These are phyloP conservation scores for Numenius arquata DNA, from an alignment of 2,113 vertebrate genomes.

Conservation along the genomic window DNA sequence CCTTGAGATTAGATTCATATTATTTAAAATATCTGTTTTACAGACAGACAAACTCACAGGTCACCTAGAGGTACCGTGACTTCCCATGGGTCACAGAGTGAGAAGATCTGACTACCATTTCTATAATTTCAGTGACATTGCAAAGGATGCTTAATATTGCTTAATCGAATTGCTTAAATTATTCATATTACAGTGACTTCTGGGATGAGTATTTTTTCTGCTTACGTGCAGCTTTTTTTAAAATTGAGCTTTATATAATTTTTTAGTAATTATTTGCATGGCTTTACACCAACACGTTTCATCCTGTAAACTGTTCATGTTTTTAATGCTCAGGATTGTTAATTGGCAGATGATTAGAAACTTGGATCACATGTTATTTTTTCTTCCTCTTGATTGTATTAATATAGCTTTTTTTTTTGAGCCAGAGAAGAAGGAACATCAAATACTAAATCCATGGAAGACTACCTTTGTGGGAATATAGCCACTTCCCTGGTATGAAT, in stretches of 20 bases:
- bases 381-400: background rate
- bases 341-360: background rate
- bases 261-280: background rate
- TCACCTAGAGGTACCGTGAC: background rate
- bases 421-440: background rate
- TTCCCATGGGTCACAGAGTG: background rate
- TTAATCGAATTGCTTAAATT: background rate
- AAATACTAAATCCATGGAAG: background rate
- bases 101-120: background rate
- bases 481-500: background rate
- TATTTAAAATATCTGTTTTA: slow-evolving; percentile 40
- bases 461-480: background rate
- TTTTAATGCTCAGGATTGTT: background rate
- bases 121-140: background rate
- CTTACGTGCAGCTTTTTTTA: background rate
- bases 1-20: background rate
- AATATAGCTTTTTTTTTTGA: background rate
- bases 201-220: background rate
- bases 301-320: background rate
- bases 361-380: background rate
- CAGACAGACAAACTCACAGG: background rate
- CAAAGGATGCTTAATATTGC: background rate
- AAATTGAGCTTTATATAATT: background rate
- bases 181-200: background rate
- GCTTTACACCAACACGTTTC: background rate